Percentiles rank a stretch among this genome's conserved stretches.
phyloP scores from a whole-genome alignment of 64 coral and sea anemone species.

The Actinia tenebrosa region DNA sequence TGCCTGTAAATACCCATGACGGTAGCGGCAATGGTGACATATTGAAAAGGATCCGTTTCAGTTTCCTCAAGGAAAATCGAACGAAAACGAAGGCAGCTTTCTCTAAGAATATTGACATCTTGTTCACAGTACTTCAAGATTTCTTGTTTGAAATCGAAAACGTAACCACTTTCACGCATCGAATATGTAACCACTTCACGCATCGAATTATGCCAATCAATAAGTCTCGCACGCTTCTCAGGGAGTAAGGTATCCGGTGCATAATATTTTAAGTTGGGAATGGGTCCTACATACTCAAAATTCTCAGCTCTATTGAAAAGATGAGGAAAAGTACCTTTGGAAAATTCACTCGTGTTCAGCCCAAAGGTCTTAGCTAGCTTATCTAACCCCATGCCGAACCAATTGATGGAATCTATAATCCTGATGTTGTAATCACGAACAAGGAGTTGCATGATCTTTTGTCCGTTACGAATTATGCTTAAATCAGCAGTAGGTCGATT shows the following conservation, averaged over 20 bases:
- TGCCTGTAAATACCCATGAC: background rate
- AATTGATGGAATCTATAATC: constrained; percentile 1
- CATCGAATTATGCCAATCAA: constrained; percentile 4
- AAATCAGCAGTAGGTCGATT: no score
- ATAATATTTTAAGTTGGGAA: background rate
- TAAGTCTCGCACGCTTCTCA: background rate
- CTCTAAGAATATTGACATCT: constrained; percentile 12
- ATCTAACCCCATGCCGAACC: background rate
- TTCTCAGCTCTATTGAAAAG: constrained; percentile 1
- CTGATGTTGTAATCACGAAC: no score
- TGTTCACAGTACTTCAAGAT: background rate
- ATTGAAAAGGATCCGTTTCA: constrained; percentile 19
- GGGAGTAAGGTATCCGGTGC: background rate
- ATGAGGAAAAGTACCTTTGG: constrained; percentile 4
- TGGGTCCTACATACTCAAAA: background rate
- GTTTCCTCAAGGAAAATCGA: constrained; percentile 1
- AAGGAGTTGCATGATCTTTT: no score
- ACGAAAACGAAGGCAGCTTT: constrained; percentile 5
- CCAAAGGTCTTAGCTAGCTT: constrained; percentile 16
- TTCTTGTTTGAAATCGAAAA: constrained; percentile 5
- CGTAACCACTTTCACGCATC: constrained; percentile 1
- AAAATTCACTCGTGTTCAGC: background rate
- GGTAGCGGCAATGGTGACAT: background rate
- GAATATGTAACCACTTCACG: background rate
- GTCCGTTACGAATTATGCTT: no score